Base-by-base conservation (phyloP, 2,888 invertebrate species). In the Lumbricus terrestris region DNA sequence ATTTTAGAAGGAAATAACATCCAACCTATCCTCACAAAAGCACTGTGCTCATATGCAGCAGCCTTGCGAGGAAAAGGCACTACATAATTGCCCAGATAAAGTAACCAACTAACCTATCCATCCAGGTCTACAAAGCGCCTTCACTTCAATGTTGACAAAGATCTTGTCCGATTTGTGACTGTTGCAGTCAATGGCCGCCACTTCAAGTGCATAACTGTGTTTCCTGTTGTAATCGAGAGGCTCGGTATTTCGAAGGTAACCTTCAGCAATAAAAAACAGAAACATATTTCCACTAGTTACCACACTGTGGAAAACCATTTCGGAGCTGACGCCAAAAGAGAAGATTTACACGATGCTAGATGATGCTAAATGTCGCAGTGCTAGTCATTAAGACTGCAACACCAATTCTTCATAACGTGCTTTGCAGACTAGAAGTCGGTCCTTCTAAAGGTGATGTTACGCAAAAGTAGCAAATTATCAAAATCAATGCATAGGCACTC, bases 131-230 rank as follows among this genome's bases (percentile, higher is more conserved):
- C 97, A 97, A 82, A 97, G 96, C 92, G 97, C 96, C 94, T 97
- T 96, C 92, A 98, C 98, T 95, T 98, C 98, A 95, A 99, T 97
- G 94, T 98, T 99, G 93, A 99, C 98, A 97, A 98, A 97, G 89
- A 98, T 88, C 29, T 90, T 88, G n/a, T 89, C 38, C 0, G 98
- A 98, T 94, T 97, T 97, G 94, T 97, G 97, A 97, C 98, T 98
- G 88, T 98, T 98, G 95, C 99, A 99, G 95, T 99, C 99, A 95
- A 98, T 98, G 2, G 99, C 99, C 91, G 98, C 98, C 91, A 99
- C 98, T 54, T 98, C 98, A 89, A 99, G 96, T 93, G 99, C 98
- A 96, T 99, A 98, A 95, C 98, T 99, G 96, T 98, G 98, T 16
- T 97, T 97, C 92, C 97, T 96, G 94, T 97, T 97, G 95, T 98